phyloP scores from a whole-genome alignment of 2,113 vertebrate genomes.

The Triplophysa siluroides region DNA sequence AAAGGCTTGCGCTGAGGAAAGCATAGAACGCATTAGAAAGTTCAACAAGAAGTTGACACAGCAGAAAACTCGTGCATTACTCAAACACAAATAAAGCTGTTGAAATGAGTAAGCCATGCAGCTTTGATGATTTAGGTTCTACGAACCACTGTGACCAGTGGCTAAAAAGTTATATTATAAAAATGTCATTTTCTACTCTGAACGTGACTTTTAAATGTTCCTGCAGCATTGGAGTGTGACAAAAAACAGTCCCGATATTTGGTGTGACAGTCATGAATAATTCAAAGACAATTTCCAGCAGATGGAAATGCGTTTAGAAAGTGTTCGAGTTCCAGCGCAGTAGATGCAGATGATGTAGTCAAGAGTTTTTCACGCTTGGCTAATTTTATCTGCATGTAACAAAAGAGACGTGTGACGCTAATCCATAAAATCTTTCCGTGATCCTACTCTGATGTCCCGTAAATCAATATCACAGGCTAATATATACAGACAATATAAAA shows the following conservation, averaged over 20 bases:
- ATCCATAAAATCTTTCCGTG: slow-evolving; percentile 7
- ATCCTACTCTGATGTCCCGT: slow-evolving; percentile 1
- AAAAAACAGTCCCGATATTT: neutral
- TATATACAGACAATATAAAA: neutral
- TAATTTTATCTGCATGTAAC: slow-evolving; percentile 42
- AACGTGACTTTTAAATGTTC: neutral
- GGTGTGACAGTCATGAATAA: neutral
- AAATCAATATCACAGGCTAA: slow-evolving; percentile 10
- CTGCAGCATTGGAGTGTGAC: slow-evolving; percentile 5
- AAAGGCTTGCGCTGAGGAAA: slow-evolving; percentile 86
- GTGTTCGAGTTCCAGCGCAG: neutral
- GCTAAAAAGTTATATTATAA: too few relatives aligned
- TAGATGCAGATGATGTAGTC: neutral
- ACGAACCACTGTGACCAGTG: too few relatives aligned
- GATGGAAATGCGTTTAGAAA: slow-evolving; percentile 24
- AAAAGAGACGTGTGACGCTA: slow-evolving; percentile 7
- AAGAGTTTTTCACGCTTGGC: neutral
- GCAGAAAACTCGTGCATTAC: slow-evolving; percentile 12
- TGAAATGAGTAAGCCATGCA: slow-evolving; percentile 43
- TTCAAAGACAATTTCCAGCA: slow-evolving; percentile 15
- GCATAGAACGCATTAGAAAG: slow-evolving; percentile 5
- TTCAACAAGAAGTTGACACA: neutral
- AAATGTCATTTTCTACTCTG: too few relatives aligned
- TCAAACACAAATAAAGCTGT: neutral
- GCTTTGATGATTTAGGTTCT: neutral